Evolutionary conservation across 2,113 vertebrate species (phyloP), one percentile per base, ranked within the genome.

Genomic region (Aspiorhynchus laticeps): DNA sequence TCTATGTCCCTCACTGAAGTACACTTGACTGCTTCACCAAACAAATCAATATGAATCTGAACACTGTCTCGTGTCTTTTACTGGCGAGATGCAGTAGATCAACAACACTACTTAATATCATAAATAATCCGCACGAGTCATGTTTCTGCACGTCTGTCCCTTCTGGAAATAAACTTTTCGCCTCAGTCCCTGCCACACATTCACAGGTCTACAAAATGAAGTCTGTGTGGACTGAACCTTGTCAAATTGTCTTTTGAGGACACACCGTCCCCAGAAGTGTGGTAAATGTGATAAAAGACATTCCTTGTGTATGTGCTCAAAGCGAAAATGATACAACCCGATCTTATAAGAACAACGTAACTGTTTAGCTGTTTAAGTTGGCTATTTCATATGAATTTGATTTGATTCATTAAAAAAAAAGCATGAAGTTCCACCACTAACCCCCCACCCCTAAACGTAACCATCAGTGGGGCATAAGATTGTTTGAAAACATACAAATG

Each of bases 41-140:
- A 71, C 4, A 69, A 51, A 83, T 83, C 80, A 67, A 82, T 83
- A 83, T 4, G 11, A 80, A 80, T 80, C 8, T 61, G 26, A 80
- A 83, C 19, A 5, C 33, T 7, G n/a, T 67, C 80, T 65, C 38
- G 7, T 26, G 28, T 38, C 17, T 69, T 83, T 48, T 14, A 82
- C 80, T 46, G 26, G 17, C 12, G 26, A 11, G 43, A 83, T 11
- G 2, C 15, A 67, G 41, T 33, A 12, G 41, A 83, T 83, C 65
- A 67, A 83, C 41, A 83, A 69, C 41, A 51, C 43, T 33, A n/a
- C 43, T 11, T 28, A 48, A 83, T 69, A 11, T 69, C 41, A 69
- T 69, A 31, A 83, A 51, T 53, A 77, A 78, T 83, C 80, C 6
- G 17, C 43, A 48, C 11, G 28, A 69, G 80, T 83, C 41, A 33